A percentile compares a stretch with the other conserved stretches of the same genome.
These are phyloP conservation scores for Merluccius polli DNA, from an alignment of 2,797 vertebrate species.

Conservation along the genomic window DNA sequence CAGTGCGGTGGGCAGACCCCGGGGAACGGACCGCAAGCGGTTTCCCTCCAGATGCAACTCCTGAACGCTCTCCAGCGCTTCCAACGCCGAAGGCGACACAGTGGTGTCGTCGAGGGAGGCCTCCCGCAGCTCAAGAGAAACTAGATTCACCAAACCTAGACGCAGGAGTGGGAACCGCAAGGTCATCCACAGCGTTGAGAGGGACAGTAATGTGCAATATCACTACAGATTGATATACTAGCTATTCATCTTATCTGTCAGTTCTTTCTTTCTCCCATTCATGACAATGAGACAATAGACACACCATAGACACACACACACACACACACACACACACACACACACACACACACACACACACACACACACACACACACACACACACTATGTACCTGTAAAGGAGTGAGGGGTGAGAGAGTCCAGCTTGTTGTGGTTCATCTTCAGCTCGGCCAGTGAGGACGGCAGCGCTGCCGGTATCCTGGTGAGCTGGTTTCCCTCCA, in stretches of 20 bases:
- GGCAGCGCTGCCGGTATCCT: constrained; percentile 67
- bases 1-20: constrained; percentile 71
- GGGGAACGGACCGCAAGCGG: constrained; percentile 67
- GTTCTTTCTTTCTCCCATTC: neutral
- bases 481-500: constrained; percentile 72
- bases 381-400: constrained; percentile 73
- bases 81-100: constrained; percentile 68
- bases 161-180: rapidly evolving
- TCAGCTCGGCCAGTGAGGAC: constrained; percentile 73
- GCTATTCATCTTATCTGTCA: no score
- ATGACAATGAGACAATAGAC: neutral
- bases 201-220: neutral
- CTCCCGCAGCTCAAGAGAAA: constrained; percentile 70
- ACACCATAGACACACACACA: no score
- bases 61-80: constrained; percentile 63
- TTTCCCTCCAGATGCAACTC: constrained; percentile 72
- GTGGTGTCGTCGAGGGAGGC: constrained; percentile 70
- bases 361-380: no score
- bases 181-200: neutral
- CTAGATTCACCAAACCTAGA: constrained; percentile 70
- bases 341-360: no score
- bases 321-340: no score
- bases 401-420: constrained; percentile 53
- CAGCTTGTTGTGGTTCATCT: constrained; percentile 72
- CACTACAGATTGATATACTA: neutral